Base-by-base conservation (phyloP, 2,888 invertebrate species). In the Sepioteuthis lessoniana region DNA sequence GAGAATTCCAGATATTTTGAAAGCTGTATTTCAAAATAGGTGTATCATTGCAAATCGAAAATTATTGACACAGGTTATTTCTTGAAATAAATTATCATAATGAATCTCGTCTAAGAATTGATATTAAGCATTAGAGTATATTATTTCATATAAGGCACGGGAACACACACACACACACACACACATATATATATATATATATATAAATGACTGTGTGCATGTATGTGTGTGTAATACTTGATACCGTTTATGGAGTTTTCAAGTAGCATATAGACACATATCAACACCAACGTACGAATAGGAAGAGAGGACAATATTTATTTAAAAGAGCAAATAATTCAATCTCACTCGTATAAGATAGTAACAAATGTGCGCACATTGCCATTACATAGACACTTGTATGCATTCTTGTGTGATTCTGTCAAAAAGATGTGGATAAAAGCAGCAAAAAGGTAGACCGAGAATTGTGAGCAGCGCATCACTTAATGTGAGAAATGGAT, bases 401-500 rank as follows among this genome's bases (percentile, higher is more conserved):
- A 76, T 19, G 76, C n/a, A n/a, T 76, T 76, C 76, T 76, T 4
- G 76, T 19, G 76, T n/a, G 76, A 76, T 76, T 76, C 76, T 76
- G 76, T 76, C 25, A 16, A 16, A 16, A 76, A 35, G 76, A 76
- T 19, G n/a, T 13, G 10, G n/a, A 19, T 4, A 76, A n/a, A n/a
- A 76, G 35, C n/a, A 76, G n/a, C 3, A 76, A n/a, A 35, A 76
- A 35, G 4, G 19, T n/a, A 76, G 35, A 76, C 3, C 3, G 76
- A 76, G 76, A 35, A 76, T 76, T n/a, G 76, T 35, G 76, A 35
- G 13, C 76, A 19, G 76, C n/a, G 76, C 76, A 76, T 76, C 76
- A 76, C 76, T 76, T 76, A 35, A 76, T 35, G 76, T 76, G 76
- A 76, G 76, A 76, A 76, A 76, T 76, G 76, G 76, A 76, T 76